Evolutionary conservation across 2,888 invertebrate genomes (phyloP).

Genomic region (Nomada ruficornis): DNA sequence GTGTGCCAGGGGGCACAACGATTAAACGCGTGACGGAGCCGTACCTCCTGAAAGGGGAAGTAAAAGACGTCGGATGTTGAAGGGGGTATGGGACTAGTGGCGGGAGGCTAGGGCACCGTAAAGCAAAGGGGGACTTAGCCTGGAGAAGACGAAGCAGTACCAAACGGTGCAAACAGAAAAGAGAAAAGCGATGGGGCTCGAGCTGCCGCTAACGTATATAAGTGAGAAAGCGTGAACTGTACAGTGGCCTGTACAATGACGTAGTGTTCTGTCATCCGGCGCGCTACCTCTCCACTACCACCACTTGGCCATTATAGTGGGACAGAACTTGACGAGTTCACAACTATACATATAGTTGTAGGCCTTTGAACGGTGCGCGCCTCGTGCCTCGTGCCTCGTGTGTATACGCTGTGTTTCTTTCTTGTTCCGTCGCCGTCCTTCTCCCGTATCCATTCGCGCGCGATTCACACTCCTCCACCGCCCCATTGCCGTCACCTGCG

Average conservation of each 20-base stretch:
- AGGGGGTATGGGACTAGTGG: conserved; percentile 3
- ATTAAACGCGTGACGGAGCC: neutral
- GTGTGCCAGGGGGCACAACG: neutral
- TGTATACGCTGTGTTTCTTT: neutral
- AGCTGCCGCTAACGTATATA: conserved; percentile 32
- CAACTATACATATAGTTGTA: conserved; percentile 73
- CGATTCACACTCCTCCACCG: conserved; percentile 1
- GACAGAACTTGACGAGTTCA: conserved; percentile 74
- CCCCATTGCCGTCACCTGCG: neutral
- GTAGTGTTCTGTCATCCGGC: conserved; percentile 74
- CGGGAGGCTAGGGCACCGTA: conserved; percentile 36
- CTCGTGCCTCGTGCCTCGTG: conserved; percentile 41
- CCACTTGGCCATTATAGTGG: conserved; percentile 71
- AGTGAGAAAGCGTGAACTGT: conserved; percentile 62
- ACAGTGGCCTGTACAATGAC: conserved; percentile 69
- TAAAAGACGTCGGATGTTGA: conserved; percentile 8
- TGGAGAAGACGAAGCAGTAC: neutral
- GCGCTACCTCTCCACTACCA: conserved; percentile 68
- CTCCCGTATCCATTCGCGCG: conserved; percentile 2
- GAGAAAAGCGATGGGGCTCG: conserved; percentile 39
- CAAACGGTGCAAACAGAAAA: conserved; percentile 21
- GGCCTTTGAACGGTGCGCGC: conserved; percentile 73
- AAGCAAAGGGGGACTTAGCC: conserved; percentile 44
- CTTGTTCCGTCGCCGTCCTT: neutral
- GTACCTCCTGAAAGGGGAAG: conserved; percentile 7